phyloP scores from a whole-genome alignment of 1,140 invertebrate species.

The Caerostris darwini region DNA sequence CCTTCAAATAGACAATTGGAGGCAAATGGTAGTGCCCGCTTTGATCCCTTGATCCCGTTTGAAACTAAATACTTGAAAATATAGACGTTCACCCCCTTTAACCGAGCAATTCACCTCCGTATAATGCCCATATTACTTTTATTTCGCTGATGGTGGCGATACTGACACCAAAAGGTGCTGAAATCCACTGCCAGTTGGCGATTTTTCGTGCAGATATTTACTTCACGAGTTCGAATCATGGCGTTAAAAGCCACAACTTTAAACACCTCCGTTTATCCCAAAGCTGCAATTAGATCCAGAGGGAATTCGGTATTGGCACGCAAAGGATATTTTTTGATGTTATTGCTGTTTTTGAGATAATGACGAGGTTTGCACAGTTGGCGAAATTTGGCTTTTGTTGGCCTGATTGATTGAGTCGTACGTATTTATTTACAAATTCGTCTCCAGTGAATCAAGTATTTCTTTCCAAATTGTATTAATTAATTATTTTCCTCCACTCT shows the following conservation, averaged over 20 bases:
- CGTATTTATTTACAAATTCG: no score
- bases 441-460: no score
- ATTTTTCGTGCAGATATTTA: slow-evolving; percentile 71
- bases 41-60: slow-evolving; percentile 20
- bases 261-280: slow-evolving; percentile 59
- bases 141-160: slow-evolving; percentile 34
- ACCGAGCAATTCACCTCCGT: slow-evolving; percentile 34
- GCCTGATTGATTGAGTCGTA: no score
- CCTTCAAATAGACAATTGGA: neutral
- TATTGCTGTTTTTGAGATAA: neutral
- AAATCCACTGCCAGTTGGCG: slow-evolving; percentile 18
- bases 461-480: no score
- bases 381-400: neutral
- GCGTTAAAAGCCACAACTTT: neutral
- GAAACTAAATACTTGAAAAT: slow-evolving; percentile 13
- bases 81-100: slow-evolving; percentile 22
- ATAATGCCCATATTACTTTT: slow-evolving; percentile 33
- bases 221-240: slow-evolving; percentile 53
- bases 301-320: slow-evolving; percentile 61
- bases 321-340: slow-evolving; percentile 1
- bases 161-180: slow-evolving; percentile 58
- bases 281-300: slow-evolving; percentile 59
- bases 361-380: neutral
- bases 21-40: neutral
- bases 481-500: no score